These are phyloP conservation scores for Panthera tigris DNA, from an alignment of 2,113 vertebrate species.

Conservation along the genomic window DNA sequence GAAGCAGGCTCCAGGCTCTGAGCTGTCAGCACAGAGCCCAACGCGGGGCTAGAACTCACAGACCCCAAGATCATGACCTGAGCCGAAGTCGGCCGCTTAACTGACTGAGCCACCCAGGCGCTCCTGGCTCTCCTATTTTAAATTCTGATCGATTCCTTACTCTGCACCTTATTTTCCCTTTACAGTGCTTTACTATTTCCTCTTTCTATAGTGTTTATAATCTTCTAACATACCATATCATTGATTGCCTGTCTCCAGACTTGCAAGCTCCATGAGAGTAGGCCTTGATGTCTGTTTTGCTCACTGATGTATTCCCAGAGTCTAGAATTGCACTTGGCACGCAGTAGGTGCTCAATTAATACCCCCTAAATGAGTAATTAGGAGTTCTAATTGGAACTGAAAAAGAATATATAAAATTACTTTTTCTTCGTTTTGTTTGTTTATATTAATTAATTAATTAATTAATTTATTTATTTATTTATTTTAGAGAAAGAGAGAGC, in stretches of 20 bases:
- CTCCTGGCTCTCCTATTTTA: neutral
- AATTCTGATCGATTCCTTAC: neutral
- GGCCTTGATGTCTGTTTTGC: neutral
- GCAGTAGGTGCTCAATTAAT: neutral
- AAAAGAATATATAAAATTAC: neutral
- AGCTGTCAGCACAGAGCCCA: too few species aligned
- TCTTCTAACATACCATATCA: neutral
- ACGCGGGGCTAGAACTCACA: too few species aligned
- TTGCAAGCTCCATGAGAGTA: neutral
- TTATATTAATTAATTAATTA: accelerated
- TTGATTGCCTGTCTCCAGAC: neutral
- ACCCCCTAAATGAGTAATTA: neutral
- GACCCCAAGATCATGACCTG: too few species aligned
- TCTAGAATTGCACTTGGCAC: neutral
- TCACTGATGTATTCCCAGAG: neutral
- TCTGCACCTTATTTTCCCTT: neutral
- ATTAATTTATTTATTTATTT: too few species aligned
- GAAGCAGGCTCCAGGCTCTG: too few species aligned
- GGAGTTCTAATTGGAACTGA: neutral
- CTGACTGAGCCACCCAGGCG: too few species aligned
- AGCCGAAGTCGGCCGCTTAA: too few species aligned
- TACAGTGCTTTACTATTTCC: neutral
- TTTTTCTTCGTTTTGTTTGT: neutral
- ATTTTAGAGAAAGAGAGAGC: too few species aligned
- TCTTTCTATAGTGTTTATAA: neutral